Evolutionary conservation across 2,888 invertebrate species (phyloP), one percentile per base, ranked within the genome.

Genomic region (Phlogophora meticulosa): DNA sequence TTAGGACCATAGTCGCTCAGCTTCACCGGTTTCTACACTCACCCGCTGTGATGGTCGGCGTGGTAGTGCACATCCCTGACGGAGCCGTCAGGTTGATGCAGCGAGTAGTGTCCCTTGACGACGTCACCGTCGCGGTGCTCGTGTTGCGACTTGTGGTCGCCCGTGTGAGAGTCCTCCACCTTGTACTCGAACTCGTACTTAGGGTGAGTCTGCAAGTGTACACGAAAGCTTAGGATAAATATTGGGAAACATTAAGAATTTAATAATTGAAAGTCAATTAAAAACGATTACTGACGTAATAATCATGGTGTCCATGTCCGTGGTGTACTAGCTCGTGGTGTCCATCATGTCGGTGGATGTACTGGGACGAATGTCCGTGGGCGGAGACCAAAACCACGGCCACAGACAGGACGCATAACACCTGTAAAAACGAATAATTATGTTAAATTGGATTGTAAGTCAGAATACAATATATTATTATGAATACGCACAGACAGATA

Each of bases 121-220:
- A 86, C 87, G 80, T 96, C 96, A 22, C 96, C 96, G 63, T 96
- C 93, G 45, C 93, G 90, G 36, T 85, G 83, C 83, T 96, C 96
- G 67, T 95, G 94, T 84, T 95, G 95, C 32, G 90, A 89, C 86
- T 96, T 95, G 83, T 92, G 89, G 85, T 96, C 96, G n/a, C 95
- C 95, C 42, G 96, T 96, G 84, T 96, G 96, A 1, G 90, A 91
- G 77, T 96, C 96, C 72, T 94, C 90, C 15, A 95, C 96, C 34
- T 96, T 95, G 84, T 96, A 96, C 66, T 93, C 91, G 87, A 94
- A 96, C 66, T 95, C 92, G 88, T 96, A 96, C 81, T 94, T 94
- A 42, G 96, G 96, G 83, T 95, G 91, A 34, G 93, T 85, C 90
- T 91, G 75, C 13, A 43, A 43, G 53, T 1, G 1, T 40, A 45